Conservation (phyloP, 2,797 vertebrate genomes). For the Chiroxiphia lanceolata region DNA sequence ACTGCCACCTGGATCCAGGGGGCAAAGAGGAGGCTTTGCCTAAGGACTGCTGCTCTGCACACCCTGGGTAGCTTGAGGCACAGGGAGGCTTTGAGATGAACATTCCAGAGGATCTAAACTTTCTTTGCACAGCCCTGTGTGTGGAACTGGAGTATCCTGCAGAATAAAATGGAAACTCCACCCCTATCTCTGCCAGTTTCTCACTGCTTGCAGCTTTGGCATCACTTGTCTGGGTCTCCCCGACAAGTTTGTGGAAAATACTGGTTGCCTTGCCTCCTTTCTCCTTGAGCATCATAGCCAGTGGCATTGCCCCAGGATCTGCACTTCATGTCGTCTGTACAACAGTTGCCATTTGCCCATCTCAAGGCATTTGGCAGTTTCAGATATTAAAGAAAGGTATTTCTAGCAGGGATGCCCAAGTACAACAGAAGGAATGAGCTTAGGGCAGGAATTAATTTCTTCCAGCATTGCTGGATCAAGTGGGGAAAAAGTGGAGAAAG, state of each 20-base stretch:
- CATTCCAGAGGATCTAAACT: not conserved
- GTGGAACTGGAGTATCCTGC: not conserved
- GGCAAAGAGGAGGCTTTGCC: not conserved
- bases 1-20: not conserved
- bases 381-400: not conserved
- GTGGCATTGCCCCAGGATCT: not conserved
- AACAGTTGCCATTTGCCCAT: not conserved
- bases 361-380: not conserved
- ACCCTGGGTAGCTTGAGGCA: not conserved
- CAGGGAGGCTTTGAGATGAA: not conserved
- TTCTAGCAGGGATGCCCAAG: not conserved
- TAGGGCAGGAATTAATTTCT: not conserved
- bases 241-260: not conserved
- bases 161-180: not conserved
- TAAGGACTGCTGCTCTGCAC: not conserved
- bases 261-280: not conserved
- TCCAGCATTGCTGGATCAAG: not conserved
- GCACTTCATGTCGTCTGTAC: not conserved
- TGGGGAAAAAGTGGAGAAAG: not conserved
- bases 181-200: not conserved
- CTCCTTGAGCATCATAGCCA: accelerated
- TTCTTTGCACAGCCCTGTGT: not conserved
- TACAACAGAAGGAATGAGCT: not conserved
- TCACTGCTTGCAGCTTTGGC: not conserved
- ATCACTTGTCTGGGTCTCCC: not conserved